Evolutionary conservation across 37 sponge, comb jelly and placozoan species (phyloP).

Genomic region (Spongilla lacustris): DNA sequence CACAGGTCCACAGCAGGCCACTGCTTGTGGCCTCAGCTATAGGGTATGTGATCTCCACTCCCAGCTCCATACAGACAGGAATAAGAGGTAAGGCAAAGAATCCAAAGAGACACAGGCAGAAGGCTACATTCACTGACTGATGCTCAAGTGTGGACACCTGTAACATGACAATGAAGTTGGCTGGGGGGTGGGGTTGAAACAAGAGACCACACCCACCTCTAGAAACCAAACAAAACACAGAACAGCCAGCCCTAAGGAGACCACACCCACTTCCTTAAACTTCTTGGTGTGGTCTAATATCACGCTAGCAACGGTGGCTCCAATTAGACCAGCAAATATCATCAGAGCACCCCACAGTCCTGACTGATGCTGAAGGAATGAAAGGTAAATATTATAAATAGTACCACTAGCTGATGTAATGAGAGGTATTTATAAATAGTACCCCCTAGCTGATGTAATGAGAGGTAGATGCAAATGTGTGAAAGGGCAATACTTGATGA

Average conservation of each 20-base stretch:
- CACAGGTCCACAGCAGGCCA: constrained; percentile 81
- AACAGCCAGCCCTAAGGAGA: constrained; percentile 38
- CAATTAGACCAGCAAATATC: constrained; percentile 73
- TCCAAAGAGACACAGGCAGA: constrained; percentile 75
- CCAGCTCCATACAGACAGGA: constrained; percentile 82
- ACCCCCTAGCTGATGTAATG: too few species aligned
- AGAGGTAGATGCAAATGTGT: too few species aligned
- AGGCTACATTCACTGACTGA: constrained; percentile 37
- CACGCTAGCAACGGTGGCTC: constrained; percentile 63
- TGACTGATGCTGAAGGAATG: constrained; percentile 35
- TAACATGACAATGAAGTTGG: neutral
- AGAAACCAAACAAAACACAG: constrained; percentile 59
- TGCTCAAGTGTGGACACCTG: constrained; percentile 30
- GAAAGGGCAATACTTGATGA: too few species aligned
- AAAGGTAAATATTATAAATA: neutral
- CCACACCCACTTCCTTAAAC: constrained; percentile 69
- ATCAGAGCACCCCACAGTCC: constrained; percentile 80
- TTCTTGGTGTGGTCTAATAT: constrained; percentile 72
- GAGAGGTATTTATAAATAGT: neutral
- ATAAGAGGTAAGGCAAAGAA: constrained; percentile 81
- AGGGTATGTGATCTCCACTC: constrained; percentile 91
- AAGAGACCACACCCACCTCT: neutral
- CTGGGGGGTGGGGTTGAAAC: too few species aligned
- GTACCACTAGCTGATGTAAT: neutral
- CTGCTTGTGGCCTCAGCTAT: constrained; percentile 83